These are phyloP conservation scores for Rhagonycha lutea DNA, from an alignment of 2,888 invertebrate genomes.

Conservation along the genomic window DNA sequence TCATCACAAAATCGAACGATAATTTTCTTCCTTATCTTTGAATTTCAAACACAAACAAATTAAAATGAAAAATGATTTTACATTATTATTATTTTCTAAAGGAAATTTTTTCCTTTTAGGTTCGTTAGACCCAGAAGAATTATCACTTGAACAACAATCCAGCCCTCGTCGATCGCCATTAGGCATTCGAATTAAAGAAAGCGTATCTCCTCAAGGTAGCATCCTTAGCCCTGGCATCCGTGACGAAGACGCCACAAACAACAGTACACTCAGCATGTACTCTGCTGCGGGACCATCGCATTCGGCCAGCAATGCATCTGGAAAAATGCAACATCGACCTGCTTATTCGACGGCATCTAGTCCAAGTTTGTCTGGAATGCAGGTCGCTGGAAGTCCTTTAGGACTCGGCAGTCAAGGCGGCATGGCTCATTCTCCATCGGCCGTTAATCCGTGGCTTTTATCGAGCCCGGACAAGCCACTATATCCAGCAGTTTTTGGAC, in stretches of 20 bases:
- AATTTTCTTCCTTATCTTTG: background rate
- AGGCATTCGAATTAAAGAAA: constrained; percentile 57
- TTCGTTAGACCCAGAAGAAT: constrained; percentile 78
- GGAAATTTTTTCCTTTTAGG: constrained; percentile 61
- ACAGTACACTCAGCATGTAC: constrained; percentile 68
- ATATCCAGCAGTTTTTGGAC: constrained; percentile 66
- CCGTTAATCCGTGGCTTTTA: constrained; percentile 74
- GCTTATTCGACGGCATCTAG: constrained; percentile 73
- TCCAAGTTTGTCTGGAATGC: constrained; percentile 56
- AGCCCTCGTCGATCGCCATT: constrained; percentile 48
- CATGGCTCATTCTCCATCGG: constrained; percentile 60
- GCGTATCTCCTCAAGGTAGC: constrained; percentile 59
- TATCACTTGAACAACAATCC: constrained; percentile 67
- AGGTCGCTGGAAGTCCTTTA: constrained; percentile 47
- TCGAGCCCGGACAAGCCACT: constrained; percentile 70
- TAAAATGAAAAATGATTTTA: background rate
- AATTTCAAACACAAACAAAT: background rate
- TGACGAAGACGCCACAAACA: constrained; percentile 76
- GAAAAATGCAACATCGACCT: constrained; percentile 58
- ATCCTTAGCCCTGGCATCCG: constrained; percentile 66
- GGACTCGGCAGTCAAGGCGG: constrained; percentile 53
- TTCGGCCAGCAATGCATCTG: constrained; percentile 46
- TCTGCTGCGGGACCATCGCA: constrained; percentile 50
- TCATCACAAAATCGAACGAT: background rate
- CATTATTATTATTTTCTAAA: background rate